Percentiles rank a stretch among this genome's conserved stretches.
Conservation (phyloP, 2,113 vertebrate species). For the Apeltes quadracus region DNA sequence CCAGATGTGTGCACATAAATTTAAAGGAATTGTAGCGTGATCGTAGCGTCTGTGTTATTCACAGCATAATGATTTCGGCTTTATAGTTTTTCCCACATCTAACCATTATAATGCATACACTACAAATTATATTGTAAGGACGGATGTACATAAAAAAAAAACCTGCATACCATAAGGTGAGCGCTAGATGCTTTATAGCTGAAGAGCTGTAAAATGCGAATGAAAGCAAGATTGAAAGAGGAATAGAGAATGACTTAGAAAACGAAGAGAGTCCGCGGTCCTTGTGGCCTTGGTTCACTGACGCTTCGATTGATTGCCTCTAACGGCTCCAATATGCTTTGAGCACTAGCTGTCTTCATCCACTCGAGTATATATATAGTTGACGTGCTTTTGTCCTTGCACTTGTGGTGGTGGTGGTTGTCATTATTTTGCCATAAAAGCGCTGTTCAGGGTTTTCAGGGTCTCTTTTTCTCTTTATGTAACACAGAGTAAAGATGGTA, state of each 20-base stretch:
- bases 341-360: neutral
- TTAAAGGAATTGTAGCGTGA: neutral
- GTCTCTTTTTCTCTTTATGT: neutral
- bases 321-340: constrained; percentile 16
- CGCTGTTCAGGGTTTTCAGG: neutral
- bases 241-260: neutral
- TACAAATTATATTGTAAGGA: neutral
- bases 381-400: neutral
- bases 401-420: constrained; percentile 13
- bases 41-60: neutral
- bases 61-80: neutral
- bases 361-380: neutral
- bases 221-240: neutral
- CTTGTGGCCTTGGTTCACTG: constrained; percentile 11
- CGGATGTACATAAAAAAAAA: neutral
- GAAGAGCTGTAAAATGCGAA: neutral
- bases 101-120: neutral
- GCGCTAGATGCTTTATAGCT: neutral
- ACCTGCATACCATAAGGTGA: neutral
- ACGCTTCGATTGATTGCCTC: constrained; percentile 1
- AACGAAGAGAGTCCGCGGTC: constrained; percentile 24
- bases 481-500: neutral
- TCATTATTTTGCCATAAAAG: neutral
- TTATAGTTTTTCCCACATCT: constrained; percentile 5
- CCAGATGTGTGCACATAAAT: constrained; percentile 14